Conservation (phyloP, 2,888 invertebrate genomes). For the Callinectes sapidus region DNA sequence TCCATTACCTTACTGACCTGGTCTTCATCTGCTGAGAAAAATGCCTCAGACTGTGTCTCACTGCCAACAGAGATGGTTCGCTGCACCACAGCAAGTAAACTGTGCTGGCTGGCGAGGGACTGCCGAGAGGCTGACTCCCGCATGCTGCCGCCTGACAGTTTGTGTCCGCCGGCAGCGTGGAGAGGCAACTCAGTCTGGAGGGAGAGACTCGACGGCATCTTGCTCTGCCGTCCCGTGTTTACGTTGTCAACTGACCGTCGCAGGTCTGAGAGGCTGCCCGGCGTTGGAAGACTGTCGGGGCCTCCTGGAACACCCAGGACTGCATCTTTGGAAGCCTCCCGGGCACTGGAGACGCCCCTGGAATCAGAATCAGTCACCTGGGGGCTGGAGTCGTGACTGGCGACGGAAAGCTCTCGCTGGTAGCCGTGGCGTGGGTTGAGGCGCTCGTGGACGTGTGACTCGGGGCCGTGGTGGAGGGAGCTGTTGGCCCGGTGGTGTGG, state of each 20-base stretch:
- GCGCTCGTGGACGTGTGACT: conserved; percentile 40
- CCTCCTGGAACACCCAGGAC: conserved; percentile 77
- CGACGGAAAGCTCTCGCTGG: conserved; percentile 60
- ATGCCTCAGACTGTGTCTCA: conserved; percentile 93
- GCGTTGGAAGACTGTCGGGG: conserved; percentile 78
- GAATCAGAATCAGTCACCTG: conserved; percentile 54
- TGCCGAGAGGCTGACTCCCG: conserved; percentile 68
- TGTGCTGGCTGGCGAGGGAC: conserved; percentile 72
- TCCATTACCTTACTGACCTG: conserved; percentile 65
- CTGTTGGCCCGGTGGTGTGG: conserved; percentile 38
- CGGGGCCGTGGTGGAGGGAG: conserved; percentile 46
- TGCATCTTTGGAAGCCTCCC: conserved; percentile 50
- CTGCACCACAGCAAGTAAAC: conserved; percentile 72
- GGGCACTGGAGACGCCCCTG: conserved; percentile 43
- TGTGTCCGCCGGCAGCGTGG: conserved; percentile 60
- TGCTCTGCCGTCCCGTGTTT: conserved; percentile 62
- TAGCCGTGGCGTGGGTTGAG: conserved; percentile 60
- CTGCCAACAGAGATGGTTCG: conserved; percentile 90
- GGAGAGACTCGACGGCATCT: conserved; percentile 72
- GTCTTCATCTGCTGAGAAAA: conserved; percentile 95
- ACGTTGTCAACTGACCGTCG: conserved; percentile 88
- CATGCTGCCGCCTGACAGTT: conserved; percentile 57
- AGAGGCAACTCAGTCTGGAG: conserved; percentile 72
- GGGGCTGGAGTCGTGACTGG: conserved; percentile 64
- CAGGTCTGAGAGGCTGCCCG: conserved; percentile 91